Percentiles rank a stretch among this genome's conserved stretches.
These are phyloP conservation scores for Macquaria australasica DNA, from an alignment of 2,113 vertebrate species.

Conservation along the genomic window DNA sequence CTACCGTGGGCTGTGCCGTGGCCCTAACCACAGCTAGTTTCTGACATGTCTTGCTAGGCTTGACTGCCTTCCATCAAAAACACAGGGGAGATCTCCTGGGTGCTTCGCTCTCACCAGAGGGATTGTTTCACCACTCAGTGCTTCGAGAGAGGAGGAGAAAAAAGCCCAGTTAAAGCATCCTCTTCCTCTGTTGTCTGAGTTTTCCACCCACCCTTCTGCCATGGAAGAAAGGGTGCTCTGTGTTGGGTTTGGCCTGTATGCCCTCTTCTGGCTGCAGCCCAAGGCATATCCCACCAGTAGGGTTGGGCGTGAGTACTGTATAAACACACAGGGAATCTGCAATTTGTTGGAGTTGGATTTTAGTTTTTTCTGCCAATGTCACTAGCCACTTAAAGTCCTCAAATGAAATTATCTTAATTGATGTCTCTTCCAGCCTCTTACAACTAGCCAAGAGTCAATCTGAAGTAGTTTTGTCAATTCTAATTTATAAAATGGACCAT, in stretches of 20 bases:
- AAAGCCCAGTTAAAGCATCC: not conserved
- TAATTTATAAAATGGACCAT: not conserved
- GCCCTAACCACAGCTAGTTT: conserved; percentile 31
- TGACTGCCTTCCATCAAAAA: conserved; percentile 47
- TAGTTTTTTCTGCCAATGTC: not conserved
- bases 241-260: not conserved
- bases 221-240: not conserved
- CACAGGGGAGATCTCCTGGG: conserved; percentile 31
- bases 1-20: not conserved
- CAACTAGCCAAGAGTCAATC: not conserved
- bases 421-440: conserved; percentile 4
- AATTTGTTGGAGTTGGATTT: conserved; percentile 3
- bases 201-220: not conserved
- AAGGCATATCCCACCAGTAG: not conserved
- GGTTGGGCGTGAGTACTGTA: not conserved
- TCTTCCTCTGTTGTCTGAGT: not conserved
- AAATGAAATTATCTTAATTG: not conserved
- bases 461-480: not conserved
- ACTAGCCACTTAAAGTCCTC: not conserved
- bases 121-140: conserved; percentile 34
- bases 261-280: not conserved
- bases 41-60: conserved; percentile 39
- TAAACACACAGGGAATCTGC: not conserved
- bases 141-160: conserved; percentile 2
- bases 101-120: conserved; percentile 14